These are phyloP conservation scores for Papilio dardanus DNA, from an alignment of 1,140 invertebrate species.

Conservation along the genomic window DNA sequence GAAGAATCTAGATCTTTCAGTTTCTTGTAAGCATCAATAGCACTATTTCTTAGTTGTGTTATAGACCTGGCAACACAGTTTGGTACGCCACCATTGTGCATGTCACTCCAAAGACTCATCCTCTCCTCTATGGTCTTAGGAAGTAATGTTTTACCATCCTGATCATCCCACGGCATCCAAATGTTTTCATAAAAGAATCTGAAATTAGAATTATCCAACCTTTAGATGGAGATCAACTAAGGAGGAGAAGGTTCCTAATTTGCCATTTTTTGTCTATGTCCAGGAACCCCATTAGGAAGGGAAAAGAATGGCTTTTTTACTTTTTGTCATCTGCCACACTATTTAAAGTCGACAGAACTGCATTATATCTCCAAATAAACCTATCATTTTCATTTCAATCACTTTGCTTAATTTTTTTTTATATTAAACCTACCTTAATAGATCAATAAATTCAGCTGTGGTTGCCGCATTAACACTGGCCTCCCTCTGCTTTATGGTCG, in stretches of 20 bases:
- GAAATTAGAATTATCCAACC: constrained; percentile 18
- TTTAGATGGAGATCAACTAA: neutral
- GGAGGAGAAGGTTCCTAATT: neutral
- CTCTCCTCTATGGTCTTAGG: constrained; percentile 72
- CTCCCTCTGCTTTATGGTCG: constrained; percentile 67
- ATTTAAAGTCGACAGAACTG: neutral
- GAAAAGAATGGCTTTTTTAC: too few species aligned
- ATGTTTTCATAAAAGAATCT: constrained; percentile 74
- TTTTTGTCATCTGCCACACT: neutral
- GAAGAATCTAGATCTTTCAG: constrained; percentile 67
- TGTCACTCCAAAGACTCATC: constrained; percentile 69
- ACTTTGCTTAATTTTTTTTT: constrained; percentile 19
- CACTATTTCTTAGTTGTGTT: constrained; percentile 61
- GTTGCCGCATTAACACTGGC: constrained; percentile 66
- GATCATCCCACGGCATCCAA: constrained; percentile 80
- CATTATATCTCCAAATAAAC: neutral
- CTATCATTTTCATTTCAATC: constrained; percentile 16
- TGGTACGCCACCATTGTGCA: constrained; percentile 69
- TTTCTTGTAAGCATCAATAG: constrained; percentile 68
- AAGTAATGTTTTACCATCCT: constrained; percentile 67
- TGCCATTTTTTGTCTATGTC: too few species aligned
- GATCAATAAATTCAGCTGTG: constrained; percentile 75
- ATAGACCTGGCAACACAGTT: constrained; percentile 63
- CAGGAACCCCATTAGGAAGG: too few species aligned
- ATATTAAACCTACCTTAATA: constrained; percentile 59